Evolutionary conservation across 2,888 invertebrate genomes (phyloP).

Genomic region (Drosophila paucipuncta): DNA sequence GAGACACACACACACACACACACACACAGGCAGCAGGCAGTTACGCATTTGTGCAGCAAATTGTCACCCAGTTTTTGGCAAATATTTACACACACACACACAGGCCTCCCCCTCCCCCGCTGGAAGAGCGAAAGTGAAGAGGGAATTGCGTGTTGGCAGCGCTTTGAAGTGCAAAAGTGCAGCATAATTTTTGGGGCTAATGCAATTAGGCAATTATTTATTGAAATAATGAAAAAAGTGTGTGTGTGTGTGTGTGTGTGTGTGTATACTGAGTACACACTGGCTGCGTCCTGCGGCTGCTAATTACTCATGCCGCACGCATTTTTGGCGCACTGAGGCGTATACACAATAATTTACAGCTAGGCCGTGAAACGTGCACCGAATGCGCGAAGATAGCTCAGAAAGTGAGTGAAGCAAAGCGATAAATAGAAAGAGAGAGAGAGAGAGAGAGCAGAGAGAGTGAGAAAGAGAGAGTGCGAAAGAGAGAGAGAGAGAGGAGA

Average conservation of each 20-base stretch:
- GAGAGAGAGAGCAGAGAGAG: slow-evolving; percentile 1
- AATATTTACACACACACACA: slow-evolving; percentile 30
- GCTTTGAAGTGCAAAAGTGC: slow-evolving; percentile 79
- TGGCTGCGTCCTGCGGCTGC: slow-evolving; percentile 43
- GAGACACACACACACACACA: slow-evolving; percentile 6
- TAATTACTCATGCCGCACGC: slow-evolving; percentile 78
- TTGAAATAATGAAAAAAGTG: slow-evolving; percentile 18
- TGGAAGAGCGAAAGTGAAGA: slow-evolving; percentile 27
- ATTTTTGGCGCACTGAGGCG: slow-evolving; percentile 79
- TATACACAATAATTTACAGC: slow-evolving; percentile 80
- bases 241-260: background rate
- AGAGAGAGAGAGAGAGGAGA: background rate
- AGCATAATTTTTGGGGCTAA: slow-evolving; percentile 72
- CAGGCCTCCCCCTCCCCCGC: background rate
- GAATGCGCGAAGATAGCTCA: slow-evolving; percentile 49
- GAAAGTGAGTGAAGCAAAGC: slow-evolving; percentile 1
- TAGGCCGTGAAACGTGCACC: slow-evolving; percentile 69
- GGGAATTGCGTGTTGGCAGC: slow-evolving; percentile 7
- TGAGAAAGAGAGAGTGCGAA: background rate
- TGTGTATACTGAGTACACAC: background rate
- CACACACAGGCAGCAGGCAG: slow-evolving; percentile 9
- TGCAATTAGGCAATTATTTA: slow-evolving; percentile 78
- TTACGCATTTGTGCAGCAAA: slow-evolving; percentile 77
- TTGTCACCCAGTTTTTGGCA: slow-evolving; percentile 68
- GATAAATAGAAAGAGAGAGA: background rate